Base-by-base conservation (phyloP, 2,888 invertebrate species). In the Sarcophaga caerulescens region DNA sequence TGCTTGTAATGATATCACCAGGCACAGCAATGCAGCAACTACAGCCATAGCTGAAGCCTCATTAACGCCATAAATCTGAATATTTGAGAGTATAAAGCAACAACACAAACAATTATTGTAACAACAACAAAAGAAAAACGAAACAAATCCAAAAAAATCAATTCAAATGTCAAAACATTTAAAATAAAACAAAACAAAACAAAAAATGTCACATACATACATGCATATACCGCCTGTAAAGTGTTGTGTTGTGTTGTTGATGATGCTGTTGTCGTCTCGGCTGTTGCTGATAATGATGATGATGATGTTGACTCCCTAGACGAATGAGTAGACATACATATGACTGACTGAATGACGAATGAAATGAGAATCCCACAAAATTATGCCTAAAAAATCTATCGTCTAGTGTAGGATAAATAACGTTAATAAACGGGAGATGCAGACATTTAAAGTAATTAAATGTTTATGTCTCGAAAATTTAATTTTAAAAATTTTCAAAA, bases 151-250 rank as follows among this genome's bases (percentile, higher is more conserved):
- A 35, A 10, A 35, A 35, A 52, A 52, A 14, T 17, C 76, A 83
- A 84, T 78, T 70, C 71, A 71, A 81, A 86, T 86, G 81, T 84
- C 86, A 81, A 71, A 78, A 84, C 76, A 35, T 35, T 35, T 35
- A 35, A 35, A 35, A 35, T 35, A 35, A 83, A 83, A 74, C 84
- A 84, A 25, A 65, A 75, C 57, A 75, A 71, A 73, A 47, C 71
- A 68, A 66, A 75, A 79, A 86, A 86, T 76, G 59, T 81, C 78
- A 78, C 83, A 52, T 77, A 84, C 76, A 84, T 77, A 78, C 83
- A 52, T 77, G 81, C 76, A 84, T 77, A 84, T 76, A 84, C 77
- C 66, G 78, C 71, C 74, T 60, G 47, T 19, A 57, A 35, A 35
- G 35, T 35, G 35, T 35, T 35, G 35, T 74, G 70, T 60, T 79